Evolutionary conservation across 1,140 invertebrate species (phyloP).

Genomic region (Neuroterus valhalla): DNA sequence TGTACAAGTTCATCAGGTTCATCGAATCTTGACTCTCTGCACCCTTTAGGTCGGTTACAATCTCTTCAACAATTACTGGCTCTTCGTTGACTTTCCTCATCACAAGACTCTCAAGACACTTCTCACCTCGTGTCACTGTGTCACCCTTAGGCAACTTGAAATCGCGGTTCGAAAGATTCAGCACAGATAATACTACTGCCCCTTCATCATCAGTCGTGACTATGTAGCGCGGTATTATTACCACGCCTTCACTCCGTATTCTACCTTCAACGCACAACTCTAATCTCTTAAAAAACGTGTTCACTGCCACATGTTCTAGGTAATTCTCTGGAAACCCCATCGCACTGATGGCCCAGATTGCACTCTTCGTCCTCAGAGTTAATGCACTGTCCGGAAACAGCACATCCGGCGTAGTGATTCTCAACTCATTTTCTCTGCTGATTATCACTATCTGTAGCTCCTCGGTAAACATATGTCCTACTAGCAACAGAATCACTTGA

Average conservation of each 20-base stretch:
- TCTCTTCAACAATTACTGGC: neutral
- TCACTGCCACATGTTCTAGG: neutral
- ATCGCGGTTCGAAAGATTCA: too few relatives aligned
- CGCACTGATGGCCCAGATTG: neutral
- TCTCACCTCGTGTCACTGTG: too few relatives aligned
- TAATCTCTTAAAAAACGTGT: neutral
- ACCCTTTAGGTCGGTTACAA: neutral
- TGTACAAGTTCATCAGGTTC: neutral
- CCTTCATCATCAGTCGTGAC: too few relatives aligned
- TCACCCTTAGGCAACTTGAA: too few relatives aligned
- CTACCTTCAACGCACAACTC: neutral
- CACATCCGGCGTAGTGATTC: neutral
- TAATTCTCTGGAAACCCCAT: neutral
- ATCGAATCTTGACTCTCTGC: neutral
- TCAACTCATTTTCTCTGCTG: neutral
- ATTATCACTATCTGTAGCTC: neutral
- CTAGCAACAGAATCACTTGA: neutral
- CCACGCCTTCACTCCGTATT: neutral
- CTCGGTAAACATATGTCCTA: neutral
- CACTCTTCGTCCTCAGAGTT: too few relatives aligned
- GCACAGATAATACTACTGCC: too few relatives aligned
- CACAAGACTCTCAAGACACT: too few relatives aligned
- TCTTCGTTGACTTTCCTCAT: neutral
- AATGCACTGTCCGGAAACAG: too few relatives aligned
- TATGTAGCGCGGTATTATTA: neutral